Conservation (phyloP, 2,888 invertebrate species). For the Noctuana brunneofusca region DNA sequence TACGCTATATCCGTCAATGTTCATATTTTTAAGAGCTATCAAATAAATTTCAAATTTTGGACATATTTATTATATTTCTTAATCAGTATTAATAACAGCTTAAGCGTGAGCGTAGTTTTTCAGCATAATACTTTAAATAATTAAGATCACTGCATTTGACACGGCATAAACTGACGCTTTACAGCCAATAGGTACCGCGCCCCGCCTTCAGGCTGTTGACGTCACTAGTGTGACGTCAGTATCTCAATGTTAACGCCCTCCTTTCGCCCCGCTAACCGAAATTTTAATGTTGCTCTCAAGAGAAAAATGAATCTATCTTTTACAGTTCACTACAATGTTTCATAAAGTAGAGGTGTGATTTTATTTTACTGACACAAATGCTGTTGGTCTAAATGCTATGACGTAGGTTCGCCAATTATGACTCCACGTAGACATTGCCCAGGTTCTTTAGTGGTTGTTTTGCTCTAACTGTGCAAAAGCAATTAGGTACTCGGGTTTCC, state of each 20-base stretch:
- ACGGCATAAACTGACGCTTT: not conserved
- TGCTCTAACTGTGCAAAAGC: too few relatives aligned
- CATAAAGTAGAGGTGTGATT: not conserved
- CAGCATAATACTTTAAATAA: not conserved
- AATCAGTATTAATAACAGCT: not conserved
- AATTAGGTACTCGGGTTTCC: too few relatives aligned
- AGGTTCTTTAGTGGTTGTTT: too few relatives aligned
- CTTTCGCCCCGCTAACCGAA: constrained; percentile 51
- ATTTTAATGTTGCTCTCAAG: constrained; percentile 44
- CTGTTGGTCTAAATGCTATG: not conserved
- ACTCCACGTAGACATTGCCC: too few relatives aligned
- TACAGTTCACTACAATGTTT: constrained; percentile 5
- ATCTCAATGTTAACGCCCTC: constrained; percentile 57
- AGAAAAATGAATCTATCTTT: constrained; percentile 31
- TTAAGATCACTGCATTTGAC: not conserved
- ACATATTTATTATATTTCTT: not conserved
- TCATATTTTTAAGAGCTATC: not conserved
- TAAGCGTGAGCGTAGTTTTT: not conserved
- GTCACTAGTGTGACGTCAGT: constrained; percentile 75
- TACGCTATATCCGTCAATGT: not conserved
- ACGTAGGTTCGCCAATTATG: too few relatives aligned
- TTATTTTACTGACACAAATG: not conserved
- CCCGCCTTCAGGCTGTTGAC: constrained; percentile 64
- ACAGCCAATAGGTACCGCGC: constrained; percentile 32
- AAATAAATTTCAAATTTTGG: not conserved